Evolutionary conservation across 2,888 invertebrate species (phyloP), one percentile per base, ranked within the genome.

Genomic region (Thyatira batis): DNA sequence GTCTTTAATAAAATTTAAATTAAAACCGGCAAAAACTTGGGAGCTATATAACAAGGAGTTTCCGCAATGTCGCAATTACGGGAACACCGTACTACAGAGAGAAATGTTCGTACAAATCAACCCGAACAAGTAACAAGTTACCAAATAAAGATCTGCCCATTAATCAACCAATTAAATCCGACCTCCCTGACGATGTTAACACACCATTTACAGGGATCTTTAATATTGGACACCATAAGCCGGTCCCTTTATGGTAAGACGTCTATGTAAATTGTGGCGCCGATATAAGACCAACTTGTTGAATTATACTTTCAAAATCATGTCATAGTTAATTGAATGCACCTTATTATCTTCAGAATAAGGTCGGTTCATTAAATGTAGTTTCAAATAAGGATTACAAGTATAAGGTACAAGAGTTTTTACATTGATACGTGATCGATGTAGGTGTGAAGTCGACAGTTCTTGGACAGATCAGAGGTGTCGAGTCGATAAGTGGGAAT

Each of bases 391-490:
- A 71, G 63, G 61, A 60, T 74, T 71, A 69, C 59, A 44, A 62
- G 69, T 68, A 64, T 67, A 69, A 76, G 11, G 20, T n/a, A 20
- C 21, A 70, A 60, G 53, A 52, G 54, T 66, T 62, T 67, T 62
- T 46, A 61, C 65, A 23, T 54, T 51, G 33, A 39, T 2, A 17
- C 39, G 39, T 39, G 39, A 39, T 17, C 17, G 53, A 60, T 53
- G 74, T 75, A 74, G 75, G 77, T 73, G 77, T 76, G 56, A 60
- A 63, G 52, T 65, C 68, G 71, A 77, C 70, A 68, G 64, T 52
- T 65, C 60, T 23, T 13, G 5, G 23, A 45, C 23, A 21, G 45
- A 39, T 59, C 51, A 66, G 54, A 69, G 50, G 60, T 69, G 70
- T 69, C 65, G 67, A 69, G 67, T 51, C 61, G 63, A 70, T 59